A percentile compares a stretch with the other conserved stretches of the same genome.
phyloP scores from a whole-genome alignment of 2,113 vertebrate species.

The Thamnophis sirtalis region DNA sequence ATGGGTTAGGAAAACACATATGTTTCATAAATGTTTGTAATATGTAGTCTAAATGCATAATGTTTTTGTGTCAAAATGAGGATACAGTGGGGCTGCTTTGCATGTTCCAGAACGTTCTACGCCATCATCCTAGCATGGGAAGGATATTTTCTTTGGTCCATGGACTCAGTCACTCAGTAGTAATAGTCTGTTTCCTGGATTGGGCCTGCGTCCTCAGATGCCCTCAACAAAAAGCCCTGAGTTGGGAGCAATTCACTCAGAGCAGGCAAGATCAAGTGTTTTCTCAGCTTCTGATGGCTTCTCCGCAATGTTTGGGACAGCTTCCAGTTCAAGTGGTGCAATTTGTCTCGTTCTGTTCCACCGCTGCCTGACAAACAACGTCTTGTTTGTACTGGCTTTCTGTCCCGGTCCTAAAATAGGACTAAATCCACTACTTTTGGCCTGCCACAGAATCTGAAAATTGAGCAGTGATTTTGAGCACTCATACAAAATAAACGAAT shows the following conservation, averaged over 20 bases:
- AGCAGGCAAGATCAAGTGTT: not conserved
- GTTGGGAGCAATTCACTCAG: not conserved
- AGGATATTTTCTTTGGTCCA: not conserved
- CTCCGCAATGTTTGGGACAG: not conserved
- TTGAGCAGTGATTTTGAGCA: not conserved
- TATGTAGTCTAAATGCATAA: not conserved
- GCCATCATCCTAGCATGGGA: not conserved
- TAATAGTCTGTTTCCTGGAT: not conserved
- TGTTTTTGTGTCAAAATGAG: not conserved
- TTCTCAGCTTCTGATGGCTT: not conserved
- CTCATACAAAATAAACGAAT: not conserved
- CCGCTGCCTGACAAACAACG: not conserved
- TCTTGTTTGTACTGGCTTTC: not conserved
- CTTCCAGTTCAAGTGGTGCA: conserved; percentile 13
- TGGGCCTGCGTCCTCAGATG: not conserved
- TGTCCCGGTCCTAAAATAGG: not conserved
- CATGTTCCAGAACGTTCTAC: not conserved
- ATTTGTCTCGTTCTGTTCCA: not conserved
- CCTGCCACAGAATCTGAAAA: not conserved
- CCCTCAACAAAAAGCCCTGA: not conserved
- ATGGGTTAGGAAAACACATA: not conserved
- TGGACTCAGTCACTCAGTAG: not conserved
- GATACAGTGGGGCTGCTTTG: not conserved
- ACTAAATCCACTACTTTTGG: not conserved
- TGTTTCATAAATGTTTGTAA: not conserved